Evolutionary conservation across 2,888 invertebrate species (phyloP), one percentile per base, ranked within the genome.

Genomic region (Poecilobothrus nobilitatus): DNA sequence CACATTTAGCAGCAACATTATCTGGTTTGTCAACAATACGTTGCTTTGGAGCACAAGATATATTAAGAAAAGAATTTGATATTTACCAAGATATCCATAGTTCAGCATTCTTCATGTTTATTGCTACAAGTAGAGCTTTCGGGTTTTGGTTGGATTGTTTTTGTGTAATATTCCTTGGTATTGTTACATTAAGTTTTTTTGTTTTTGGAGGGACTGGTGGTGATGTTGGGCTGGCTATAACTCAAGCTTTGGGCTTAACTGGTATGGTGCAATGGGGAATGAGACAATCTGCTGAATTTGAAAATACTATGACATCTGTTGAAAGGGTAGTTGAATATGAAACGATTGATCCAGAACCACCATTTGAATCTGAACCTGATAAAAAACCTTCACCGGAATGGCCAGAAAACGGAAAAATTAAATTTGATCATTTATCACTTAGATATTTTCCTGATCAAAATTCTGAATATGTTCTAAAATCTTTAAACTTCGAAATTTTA

Each of bases 21-120:
- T 91, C 92, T 79, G 97, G 97, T 0, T 84, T 98, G 71, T 88
- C 94, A 0, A 96, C 96, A 0, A 95, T 98, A 66, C 86, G 97
- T 68, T 93, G 96, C 0, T 95, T 93, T 78, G 87, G 88, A 8
- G 93, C 93, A 0, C 91, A 94, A 78, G 85, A 88, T 68, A 87
- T 90, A 27, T 87, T 97, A 64, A 87, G 88, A 65, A 83, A 86
- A 44, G 92, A 93, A 79, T 94, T 94, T 75, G 93, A 93, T 75
- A 86, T 86, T 73, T 90, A 91, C 76, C 92, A 92, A 79, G 92
- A 92, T 77, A 78, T 91, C 6, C 95, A 97, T 77, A 93, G 95
- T 68, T 91, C 96, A 1, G 91, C 97, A 8, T 97, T 94, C 91
- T 97, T 89, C 78, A 84, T 94, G 76, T 95, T 95, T 80, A 88